Percentiles rank a stretch among this genome's conserved stretches.
These are phyloP conservation scores for Sandelia bainsii DNA, from an alignment of 2,797 vertebrate species.

Conservation along the genomic window DNA sequence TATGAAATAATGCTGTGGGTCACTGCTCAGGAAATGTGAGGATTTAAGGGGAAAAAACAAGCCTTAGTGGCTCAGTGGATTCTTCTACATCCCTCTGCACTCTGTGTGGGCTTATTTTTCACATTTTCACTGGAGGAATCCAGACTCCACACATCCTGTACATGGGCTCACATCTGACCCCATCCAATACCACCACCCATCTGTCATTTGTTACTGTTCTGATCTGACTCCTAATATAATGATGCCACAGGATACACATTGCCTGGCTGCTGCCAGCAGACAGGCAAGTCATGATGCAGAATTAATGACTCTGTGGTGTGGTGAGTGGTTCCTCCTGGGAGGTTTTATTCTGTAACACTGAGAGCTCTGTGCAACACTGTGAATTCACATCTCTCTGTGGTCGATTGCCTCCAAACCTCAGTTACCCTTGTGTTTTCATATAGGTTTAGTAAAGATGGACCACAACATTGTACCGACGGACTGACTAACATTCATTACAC, in stretches of 20 bases:
- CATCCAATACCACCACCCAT: neutral
- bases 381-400: slow-evolving; percentile 38
- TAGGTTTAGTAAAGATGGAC: neutral
- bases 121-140: slow-evolving; percentile 2
- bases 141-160: neutral
- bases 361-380: slow-evolving; percentile 35
- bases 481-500: neutral
- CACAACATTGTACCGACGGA: neutral
- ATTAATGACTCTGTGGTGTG: slow-evolving; percentile 54
- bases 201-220: slow-evolving; percentile 26
- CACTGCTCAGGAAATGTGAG: slow-evolving; percentile 27
- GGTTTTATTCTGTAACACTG: slow-evolving; percentile 51
- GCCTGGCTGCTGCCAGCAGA: slow-evolving; percentile 36
- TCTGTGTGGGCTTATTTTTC: neutral
- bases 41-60: slow-evolving; percentile 9
- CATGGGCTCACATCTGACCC: neutral
- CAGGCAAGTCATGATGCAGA: slow-evolving; percentile 54
- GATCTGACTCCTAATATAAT: slow-evolving; percentile 52
- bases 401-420: slow-evolving; percentile 52
- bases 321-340: slow-evolving; percentile 40
- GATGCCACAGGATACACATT: slow-evolving; percentile 55
- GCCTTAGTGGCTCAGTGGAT: slow-evolving; percentile 3
- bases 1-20: slow-evolving; percentile 31
- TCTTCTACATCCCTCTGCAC: neutral
- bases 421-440: slow-evolving; percentile 4